Evolutionary conservation across 2,797 vertebrate genomes (phyloP).

Genomic region (Hydrocynus forskahlii): DNA sequence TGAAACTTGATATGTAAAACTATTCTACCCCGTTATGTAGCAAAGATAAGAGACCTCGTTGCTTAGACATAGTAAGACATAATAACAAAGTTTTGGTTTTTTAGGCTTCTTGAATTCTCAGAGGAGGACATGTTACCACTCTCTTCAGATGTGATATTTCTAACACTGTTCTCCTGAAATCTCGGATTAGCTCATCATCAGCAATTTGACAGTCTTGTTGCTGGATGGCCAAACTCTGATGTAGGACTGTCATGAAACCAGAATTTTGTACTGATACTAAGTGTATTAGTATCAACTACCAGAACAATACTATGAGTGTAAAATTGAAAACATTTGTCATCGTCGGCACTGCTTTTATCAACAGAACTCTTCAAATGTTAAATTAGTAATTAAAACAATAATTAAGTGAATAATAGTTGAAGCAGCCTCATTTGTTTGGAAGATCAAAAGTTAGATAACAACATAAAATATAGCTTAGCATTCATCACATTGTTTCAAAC

Average conservation of each 20-base stretch:
- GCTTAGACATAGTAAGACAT: background rate
- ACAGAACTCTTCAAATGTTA: background rate
- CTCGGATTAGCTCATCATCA: background rate
- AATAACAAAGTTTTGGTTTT: background rate
- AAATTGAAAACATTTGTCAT: background rate
- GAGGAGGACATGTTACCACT: background rate
- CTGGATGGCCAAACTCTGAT: background rate
- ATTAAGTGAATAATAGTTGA: background rate
- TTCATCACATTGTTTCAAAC: no score
- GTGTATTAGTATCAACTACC: background rate
- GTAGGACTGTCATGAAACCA: no score
- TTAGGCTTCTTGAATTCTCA: background rate
- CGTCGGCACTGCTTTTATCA: background rate
- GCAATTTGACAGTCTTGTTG: conserved; percentile 3
- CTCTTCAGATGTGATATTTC: background rate
- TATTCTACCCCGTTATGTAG: background rate
- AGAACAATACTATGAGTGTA: background rate
- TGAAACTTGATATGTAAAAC: background rate
- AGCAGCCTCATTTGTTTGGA: background rate
- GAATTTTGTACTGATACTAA: background rate
- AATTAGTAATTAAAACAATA: background rate
- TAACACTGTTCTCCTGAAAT: background rate
- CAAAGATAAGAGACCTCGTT: background rate
- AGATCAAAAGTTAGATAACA: no score
- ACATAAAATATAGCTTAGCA: no score